Evolutionary conservation across 1,140 invertebrate species (phyloP).

Genomic region (Pristionchus pacificus): DNA sequence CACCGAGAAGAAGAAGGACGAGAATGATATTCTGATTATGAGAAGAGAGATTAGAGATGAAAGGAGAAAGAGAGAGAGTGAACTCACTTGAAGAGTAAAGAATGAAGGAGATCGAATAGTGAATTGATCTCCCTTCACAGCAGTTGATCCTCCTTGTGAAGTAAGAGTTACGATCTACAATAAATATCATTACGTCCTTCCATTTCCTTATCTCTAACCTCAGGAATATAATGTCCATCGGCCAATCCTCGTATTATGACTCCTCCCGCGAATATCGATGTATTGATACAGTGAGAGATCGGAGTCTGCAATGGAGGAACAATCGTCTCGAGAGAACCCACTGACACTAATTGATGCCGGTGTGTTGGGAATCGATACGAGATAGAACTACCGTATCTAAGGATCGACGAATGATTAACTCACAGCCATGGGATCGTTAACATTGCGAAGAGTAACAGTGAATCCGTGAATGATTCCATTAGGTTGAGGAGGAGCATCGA

Average conservation of each 20-base stretch:
- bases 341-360: too few relatives aligned
- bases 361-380: too few relatives aligned
- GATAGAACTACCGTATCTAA: too few relatives aligned
- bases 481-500: conserved; percentile 40
- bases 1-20: background rate
- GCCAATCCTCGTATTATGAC: conserved; percentile 60
- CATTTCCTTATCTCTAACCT: too few relatives aligned
- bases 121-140: too few relatives aligned
- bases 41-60: too few relatives aligned
- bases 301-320: conserved; percentile 41
- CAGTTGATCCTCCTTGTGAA: too few relatives aligned
- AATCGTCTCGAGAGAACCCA: conserved; percentile 12
- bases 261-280: conserved; percentile 34
- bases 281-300: conserved; percentile 29
- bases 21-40: background rate
- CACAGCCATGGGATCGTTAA: conserved; percentile 33
- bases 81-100: too few relatives aligned
- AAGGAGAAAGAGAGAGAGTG: too few relatives aligned
- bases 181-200: too few relatives aligned
- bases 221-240: conserved; percentile 79
- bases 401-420: conserved; percentile 13
- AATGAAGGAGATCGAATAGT: too few relatives aligned
- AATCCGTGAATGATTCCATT: conserved; percentile 50
- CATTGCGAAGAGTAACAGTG: conserved; percentile 32
- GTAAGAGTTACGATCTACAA: too few relatives aligned